Evolutionary conservation across 2,113 vertebrate genomes (phyloP), one percentile per base, ranked within the genome.

Genomic region (Elgaria multicarinata): DNA sequence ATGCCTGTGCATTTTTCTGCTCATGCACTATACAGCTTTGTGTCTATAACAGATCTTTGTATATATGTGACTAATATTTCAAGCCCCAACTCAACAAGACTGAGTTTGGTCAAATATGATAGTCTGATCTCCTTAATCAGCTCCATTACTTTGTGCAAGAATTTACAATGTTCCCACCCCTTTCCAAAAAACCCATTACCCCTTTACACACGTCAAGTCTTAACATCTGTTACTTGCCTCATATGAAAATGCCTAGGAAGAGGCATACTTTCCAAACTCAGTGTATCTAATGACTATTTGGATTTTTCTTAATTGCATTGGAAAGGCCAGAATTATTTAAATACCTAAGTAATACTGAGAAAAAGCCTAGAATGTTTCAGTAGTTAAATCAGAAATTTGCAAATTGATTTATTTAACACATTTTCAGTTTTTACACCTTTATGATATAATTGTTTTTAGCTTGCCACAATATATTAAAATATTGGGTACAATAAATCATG

Each of bases 401-500:
- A 55, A 79, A 20, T 55, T 26, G 24, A 58, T 85, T 58, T 55
- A 85, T 85, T 74, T 28, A 78, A 50, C 24, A 31, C 46, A 33
- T 71, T 69, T 85, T 24, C 46, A 36, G 22, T 26, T 55, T 39
- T 26, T 62, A 39, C 33, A 86, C 28, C 44, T 50, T 8, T 64
- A 62, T 64, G 13, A 36, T 55, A 81, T 10, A 66, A 22, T 46
- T 92, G 93, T 88, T 62, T 87, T 90, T 46, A 92, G 13, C 62
- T 90, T 91, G 9, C 6, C 83, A 90, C n/a, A 24, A 0, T 26
- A n/a, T 1, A 50, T 64, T 58, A 85, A 91, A 86, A 9, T 10
- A 71, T 92, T 31, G 85, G 90, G 82, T 89, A 89, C 90, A 93
- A 89, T 86, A 85, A 90, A 90, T 39, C 33, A 31, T 76, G 44